Evolutionary conservation across 1,140 invertebrate species (phyloP), one percentile per base, ranked within the genome.

Genomic region (Papilio aristodemus): DNA sequence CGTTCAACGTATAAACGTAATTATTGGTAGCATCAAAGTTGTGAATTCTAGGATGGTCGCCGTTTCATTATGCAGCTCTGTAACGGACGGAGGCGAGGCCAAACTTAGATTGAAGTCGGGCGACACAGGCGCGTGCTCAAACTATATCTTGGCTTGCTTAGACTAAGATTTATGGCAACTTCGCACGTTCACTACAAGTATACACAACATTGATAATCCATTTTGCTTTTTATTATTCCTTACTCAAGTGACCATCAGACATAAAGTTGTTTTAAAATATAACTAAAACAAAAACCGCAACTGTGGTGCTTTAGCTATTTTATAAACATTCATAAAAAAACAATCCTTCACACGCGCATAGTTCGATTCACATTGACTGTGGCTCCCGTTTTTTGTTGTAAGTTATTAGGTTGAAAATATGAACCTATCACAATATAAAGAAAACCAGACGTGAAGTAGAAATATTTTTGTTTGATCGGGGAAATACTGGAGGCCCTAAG

Each of bases 81-180:
- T 80, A 81, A 80, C 80, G 80, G 83, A 85, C 83, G 82, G 81
- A 77, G 79, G 77, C 73, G 71, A 76, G 54, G 82, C 77, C 76
- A 86, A 91, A 91, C 84, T 91, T 91, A 91, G 87, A 91, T 91
- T 91, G 85, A 89, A 89, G 86, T 77, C 84, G 85, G 27, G 70
- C 81, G 84, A 86, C 81, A 83, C 81, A 75, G 75, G 81, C 82
- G 84, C 87, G 87, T 89, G 86, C 86, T 86, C 84, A 85, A 89
- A 86, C 85, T 88, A 79, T 79, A 79, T 83, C 84, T 81, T 60
- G 67, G 74, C 74, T 84, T 78, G 78, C 84, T 85, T 81, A 82
- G 79, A 78, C 77, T 73, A 84, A 85, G 88, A 89, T 87, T 87
- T 87, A 85, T 79, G 79, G 67, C 74, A 84, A 88, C 77, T 87